Percentiles rank a stretch among this genome's conserved stretches.
Evolutionary conservation across 2,113 vertebrate species (phyloP).

Genomic region (Halichoerus grypus): DNA sequence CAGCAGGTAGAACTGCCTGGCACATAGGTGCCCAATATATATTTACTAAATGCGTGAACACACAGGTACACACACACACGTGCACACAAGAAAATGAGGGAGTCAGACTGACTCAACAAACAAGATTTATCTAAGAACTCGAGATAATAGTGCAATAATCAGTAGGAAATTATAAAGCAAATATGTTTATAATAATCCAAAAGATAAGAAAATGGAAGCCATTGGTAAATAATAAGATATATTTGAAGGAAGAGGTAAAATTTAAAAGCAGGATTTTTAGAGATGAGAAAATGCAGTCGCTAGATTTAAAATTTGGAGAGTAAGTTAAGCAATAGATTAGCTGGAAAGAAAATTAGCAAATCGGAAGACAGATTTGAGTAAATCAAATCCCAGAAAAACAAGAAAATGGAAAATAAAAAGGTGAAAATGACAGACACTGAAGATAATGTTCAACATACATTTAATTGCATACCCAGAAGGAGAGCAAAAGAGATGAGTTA

Average conservation of each 20-base stretch:
- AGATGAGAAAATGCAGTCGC: not conserved
- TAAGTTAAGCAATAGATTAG: not conserved
- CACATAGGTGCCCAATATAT: not conserved
- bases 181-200: not conserved
- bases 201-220: not conserved
- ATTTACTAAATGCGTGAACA: not conserved
- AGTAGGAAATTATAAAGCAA: not conserved
- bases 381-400: not conserved
- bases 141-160: not conserved
- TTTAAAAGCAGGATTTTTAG: not conserved
- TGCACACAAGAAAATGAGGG: not conserved
- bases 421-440: not conserved
- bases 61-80: not conserved
- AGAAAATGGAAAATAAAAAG: not conserved
- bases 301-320: not conserved
- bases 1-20: not conserved
- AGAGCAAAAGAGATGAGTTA: not conserved
- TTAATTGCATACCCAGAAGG: not conserved
- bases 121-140: not conserved
- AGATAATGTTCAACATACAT: not conserved
- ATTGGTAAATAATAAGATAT: not conserved
- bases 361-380: not conserved
- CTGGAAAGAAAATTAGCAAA: not conserved
- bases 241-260: not conserved
- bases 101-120: not conserved